These are phyloP conservation scores for Cariama cristata DNA, from an alignment of 2,113 vertebrate genomes.

Conservation along the genomic window DNA sequence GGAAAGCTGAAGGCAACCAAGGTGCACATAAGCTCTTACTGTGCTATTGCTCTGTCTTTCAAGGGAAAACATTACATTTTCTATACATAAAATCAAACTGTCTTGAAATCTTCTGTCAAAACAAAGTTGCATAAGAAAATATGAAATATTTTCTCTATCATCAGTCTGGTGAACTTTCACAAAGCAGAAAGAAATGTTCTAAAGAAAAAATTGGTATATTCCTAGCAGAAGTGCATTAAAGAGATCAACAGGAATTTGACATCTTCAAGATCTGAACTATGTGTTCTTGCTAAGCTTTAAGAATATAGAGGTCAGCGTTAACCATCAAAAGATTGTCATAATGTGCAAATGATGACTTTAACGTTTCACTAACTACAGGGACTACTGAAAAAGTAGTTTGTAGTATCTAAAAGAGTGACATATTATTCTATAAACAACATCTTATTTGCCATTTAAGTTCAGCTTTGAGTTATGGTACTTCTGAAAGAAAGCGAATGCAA, in stretches of 20 bases:
- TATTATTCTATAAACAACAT: background rate
- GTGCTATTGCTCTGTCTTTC: background rate
- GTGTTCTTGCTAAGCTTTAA: background rate
- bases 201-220: background rate
- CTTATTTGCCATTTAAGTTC: background rate
- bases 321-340: background rate
- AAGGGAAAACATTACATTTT: background rate
- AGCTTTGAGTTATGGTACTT: background rate
- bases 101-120: background rate
- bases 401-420: background rate
- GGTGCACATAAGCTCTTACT: background rate
- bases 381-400: background rate
- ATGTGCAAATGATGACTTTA: background rate
- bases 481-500: background rate
- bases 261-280: background rate
- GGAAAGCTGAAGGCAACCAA: background rate
- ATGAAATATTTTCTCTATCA: background rate
- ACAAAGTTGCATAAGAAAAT: background rate
- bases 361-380: background rate
- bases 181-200: background rate
- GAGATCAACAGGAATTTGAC: background rate
- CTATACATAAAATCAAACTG: background rate
- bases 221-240: background rate
- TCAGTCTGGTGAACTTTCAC: background rate
- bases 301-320: background rate